Percentiles rank a stretch among this genome's conserved stretches.
Evolutionary conservation across 92 coral and sea anemone species (phyloP).

Genomic region (Blastomussa wellsi): DNA sequence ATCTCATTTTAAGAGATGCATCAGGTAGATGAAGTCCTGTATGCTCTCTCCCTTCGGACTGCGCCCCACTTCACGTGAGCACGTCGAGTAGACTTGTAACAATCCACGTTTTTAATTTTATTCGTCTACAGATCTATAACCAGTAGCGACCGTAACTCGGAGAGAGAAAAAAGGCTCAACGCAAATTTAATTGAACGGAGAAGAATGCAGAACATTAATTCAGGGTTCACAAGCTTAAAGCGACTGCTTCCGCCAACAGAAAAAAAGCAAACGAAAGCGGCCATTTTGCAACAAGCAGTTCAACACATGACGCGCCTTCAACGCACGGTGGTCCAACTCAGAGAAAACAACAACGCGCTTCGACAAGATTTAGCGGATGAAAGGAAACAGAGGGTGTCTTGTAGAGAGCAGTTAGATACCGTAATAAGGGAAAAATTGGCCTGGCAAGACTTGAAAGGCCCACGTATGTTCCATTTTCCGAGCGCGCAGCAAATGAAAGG

Average conservation of each 20-base stretch:
- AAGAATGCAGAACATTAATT: conserved; percentile 86
- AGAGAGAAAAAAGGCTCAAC: conserved; percentile 68
- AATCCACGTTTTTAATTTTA: neutral
- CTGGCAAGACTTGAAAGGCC: neutral
- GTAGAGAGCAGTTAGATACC: conserved; percentile 4
- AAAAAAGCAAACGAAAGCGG: conserved; percentile 83
- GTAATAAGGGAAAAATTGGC: neutral
- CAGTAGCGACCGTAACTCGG: conserved; percentile 43
- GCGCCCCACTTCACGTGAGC: too few species aligned
- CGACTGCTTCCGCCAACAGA: conserved; percentile 85
- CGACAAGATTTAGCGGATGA: conserved; percentile 46
- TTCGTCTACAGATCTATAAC: conserved; percentile 1
- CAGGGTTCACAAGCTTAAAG: conserved; percentile 77
- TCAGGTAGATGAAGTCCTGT: too few species aligned
- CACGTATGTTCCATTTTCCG: neutral
- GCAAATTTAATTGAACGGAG: conserved; percentile 87
- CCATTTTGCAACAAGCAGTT: conserved; percentile 83
- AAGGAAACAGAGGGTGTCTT: conserved; percentile 12
- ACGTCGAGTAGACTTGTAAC: too few species aligned
- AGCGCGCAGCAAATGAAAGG: conserved; percentile 5
- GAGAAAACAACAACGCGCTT: conserved; percentile 59
- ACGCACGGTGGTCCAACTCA: conserved; percentile 74
- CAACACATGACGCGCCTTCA: conserved; percentile 83
- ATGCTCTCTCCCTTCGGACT: too few species aligned
- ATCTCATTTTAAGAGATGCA: too few species aligned